Evolutionary conservation across 64 coral and sea anemone genomes (phyloP).

Genomic region (Exaiptasia diaphana): DNA sequence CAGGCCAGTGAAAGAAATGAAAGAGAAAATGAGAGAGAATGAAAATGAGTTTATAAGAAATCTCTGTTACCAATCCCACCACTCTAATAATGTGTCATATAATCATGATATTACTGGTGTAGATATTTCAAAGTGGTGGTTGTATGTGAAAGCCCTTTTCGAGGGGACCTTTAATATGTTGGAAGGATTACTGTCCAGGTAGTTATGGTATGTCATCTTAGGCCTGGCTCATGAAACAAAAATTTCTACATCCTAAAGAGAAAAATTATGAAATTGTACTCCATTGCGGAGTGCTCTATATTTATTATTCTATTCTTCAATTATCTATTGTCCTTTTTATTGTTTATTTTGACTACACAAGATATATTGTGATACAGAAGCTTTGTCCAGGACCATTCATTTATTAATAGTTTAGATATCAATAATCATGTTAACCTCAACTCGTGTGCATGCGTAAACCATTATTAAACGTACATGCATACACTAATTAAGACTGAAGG

Average conservation of each 20-base stretch:
- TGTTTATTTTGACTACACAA: constrained; percentile 14
- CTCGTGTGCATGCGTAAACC: not conserved
- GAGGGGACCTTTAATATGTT: too few species aligned
- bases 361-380: constrained; percentile 13
- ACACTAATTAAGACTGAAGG: not conserved
- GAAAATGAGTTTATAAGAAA: not conserved
- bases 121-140: constrained; percentile 31
- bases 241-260: constrained; percentile 1
- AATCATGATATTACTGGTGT: not conserved
- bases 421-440: not conserved
- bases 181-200: too few species aligned
- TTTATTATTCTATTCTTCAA: constrained; percentile 42
- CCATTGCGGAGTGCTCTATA: not conserved
- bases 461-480: not conserved
- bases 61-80: not conserved
- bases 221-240: not conserved
- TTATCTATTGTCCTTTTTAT: constrained; percentile 28
- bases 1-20: constrained; percentile 16
- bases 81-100: constrained; percentile 32
- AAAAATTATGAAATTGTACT: constrained; percentile 29
- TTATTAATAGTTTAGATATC: not conserved
- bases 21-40: constrained; percentile 1
- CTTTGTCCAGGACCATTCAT: not conserved
- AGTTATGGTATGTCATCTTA: too few species aligned
- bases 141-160: too few species aligned